Conservation (phyloP, 1,140 invertebrate genomes). For the Chelonus insularis region DNA sequence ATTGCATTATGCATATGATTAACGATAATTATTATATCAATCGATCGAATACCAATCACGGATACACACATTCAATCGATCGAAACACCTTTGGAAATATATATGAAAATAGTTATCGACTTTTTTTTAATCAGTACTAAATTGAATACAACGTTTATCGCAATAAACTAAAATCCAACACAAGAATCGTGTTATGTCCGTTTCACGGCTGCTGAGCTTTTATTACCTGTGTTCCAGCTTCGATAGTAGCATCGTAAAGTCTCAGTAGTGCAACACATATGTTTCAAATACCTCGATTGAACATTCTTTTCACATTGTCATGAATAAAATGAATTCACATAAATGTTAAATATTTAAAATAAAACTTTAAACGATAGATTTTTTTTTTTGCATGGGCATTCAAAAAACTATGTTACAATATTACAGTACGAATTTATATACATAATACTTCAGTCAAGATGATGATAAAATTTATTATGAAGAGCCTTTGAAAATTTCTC, state of each 20-base stretch:
- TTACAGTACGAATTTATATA: too few species aligned
- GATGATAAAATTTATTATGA: too few species aligned
- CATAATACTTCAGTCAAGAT: too few species aligned
- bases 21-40: constrained; percentile 8
- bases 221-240: not conserved
- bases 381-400: too few species aligned
- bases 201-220: not conserved
- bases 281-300: not conserved
- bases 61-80: too few species aligned
- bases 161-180: not conserved
- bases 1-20: constrained; percentile 8
- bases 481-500: too few species aligned
- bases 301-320: not conserved
- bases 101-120: too few species aligned
- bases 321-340: not conserved
- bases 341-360: too few species aligned
- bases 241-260: not conserved
- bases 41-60: too few species aligned
- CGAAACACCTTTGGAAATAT: constrained; percentile 5
- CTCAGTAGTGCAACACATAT: not conserved
- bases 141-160: not conserved
- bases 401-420: too few species aligned
- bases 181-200: not conserved
- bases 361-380: too few species aligned
- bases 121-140: not conserved